A percentile compares a stretch with the other conserved stretches of the same genome.
Evolutionary conservation across 1,140 invertebrate species (phyloP).

Genomic region (Periplaneta americana): DNA sequence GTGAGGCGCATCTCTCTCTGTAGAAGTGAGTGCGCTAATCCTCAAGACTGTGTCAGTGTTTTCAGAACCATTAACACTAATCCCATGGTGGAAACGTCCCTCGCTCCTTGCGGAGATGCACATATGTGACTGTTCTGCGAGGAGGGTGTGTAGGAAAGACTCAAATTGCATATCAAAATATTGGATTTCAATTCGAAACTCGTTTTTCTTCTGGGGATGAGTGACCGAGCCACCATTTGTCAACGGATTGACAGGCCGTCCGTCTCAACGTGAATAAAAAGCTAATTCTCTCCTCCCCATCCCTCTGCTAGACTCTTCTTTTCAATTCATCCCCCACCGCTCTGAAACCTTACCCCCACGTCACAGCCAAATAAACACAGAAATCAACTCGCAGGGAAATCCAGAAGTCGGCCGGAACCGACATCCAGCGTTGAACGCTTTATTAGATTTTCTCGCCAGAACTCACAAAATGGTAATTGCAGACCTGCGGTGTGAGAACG

Average conservation of each 20-base stretch:
- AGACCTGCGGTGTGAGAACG: too few species aligned
- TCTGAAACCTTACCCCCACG: neutral
- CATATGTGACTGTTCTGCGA: neutral
- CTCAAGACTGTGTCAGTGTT: neutral
- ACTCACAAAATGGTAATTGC: too few species aligned
- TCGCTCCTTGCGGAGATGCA: neutral
- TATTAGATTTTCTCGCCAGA: neutral
- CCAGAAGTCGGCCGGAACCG: too few species aligned
- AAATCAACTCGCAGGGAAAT: neutral
- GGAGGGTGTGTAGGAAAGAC: neutral
- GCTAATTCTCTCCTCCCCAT: neutral
- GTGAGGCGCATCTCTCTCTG: too few species aligned
- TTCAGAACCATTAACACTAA: neutral
- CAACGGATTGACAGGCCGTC: conserved; percentile 16
- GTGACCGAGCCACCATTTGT: conserved; percentile 31
- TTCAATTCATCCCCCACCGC: neutral
- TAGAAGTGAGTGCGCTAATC: too few species aligned
- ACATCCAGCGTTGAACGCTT: neutral
- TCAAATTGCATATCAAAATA: conserved; percentile 25
- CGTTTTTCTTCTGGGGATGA: conserved; percentile 39
- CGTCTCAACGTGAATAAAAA: neutral
- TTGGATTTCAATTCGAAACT: conserved; percentile 46
- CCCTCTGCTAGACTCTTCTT: neutral
- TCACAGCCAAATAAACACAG: neutral
- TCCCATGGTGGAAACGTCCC: neutral